These are phyloP conservation scores for Pardalotus punctatus DNA, from an alignment of 2,113 vertebrate genomes.

Conservation along the genomic window DNA sequence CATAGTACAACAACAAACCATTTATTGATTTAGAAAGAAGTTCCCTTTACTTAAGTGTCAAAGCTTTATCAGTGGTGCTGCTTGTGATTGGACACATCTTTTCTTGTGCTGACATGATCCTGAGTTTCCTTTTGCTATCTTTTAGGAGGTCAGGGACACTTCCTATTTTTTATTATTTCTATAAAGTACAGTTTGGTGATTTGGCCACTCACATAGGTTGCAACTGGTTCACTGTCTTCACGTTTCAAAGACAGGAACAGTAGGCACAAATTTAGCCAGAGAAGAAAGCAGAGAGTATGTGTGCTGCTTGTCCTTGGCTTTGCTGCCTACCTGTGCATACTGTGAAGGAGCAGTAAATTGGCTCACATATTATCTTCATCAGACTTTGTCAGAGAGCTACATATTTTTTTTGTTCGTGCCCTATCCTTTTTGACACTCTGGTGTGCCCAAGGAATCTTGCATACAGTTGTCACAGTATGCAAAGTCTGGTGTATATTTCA, in stretches of 20 bases:
- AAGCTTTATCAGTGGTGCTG: not conserved
- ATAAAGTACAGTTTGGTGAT: not conserved
- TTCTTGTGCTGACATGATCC: not conserved
- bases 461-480: not conserved
- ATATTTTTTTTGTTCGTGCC: not conserved
- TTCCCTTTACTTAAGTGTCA: not conserved
- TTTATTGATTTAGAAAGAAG: not conserved
- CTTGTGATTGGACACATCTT: not conserved
- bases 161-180: not conserved
- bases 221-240: not conserved
- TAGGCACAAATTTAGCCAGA: not conserved
- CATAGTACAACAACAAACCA: not conserved
- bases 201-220: not conserved
- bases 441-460: not conserved
- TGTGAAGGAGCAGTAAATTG: not conserved
- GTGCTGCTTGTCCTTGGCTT: not conserved
- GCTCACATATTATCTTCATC: not conserved
- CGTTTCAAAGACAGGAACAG: not conserved
- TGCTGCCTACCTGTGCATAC: not conserved
- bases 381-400: not conserved
- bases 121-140: not conserved
- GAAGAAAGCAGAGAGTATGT: not conserved
- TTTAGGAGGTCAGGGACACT: not conserved
- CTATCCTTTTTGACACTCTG: not conserved
- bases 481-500: not conserved